A percentile compares a stretch with the other conserved stretches of the same genome.
These are phyloP conservation scores for Solenopsis invicta DNA, from an alignment of 1,140 invertebrate genomes.

Conservation along the genomic window DNA sequence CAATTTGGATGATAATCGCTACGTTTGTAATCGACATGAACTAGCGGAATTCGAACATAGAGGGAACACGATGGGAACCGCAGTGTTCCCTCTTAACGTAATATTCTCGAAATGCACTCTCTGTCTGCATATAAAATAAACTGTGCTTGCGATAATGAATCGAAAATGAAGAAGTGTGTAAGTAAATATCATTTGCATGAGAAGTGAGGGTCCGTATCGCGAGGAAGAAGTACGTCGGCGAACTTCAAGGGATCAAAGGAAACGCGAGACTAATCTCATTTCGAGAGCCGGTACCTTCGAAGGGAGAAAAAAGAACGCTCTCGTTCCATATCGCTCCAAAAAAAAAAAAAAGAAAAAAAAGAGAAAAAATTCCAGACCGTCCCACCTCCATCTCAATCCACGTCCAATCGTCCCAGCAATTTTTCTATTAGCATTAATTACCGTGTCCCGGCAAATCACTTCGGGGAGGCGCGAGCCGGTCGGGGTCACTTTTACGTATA, in stretches of 20 bases:
- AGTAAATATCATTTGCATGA: conserved; percentile 25
- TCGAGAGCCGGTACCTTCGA: background rate
- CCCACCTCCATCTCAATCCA: background rate
- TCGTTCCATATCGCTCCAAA: background rate
- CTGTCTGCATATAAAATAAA: background rate
- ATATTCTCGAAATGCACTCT: background rate
- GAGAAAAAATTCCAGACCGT: conserved; percentile 21
- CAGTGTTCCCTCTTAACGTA: background rate
- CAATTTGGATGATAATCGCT: conserved; percentile 23
- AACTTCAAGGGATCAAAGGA: conserved; percentile 5
- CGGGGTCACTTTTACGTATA: conserved; percentile 6
- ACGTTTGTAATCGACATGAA: background rate
- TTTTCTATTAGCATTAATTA: conserved; percentile 66
- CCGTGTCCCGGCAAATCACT: conserved; percentile 46
- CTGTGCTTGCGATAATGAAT: background rate
- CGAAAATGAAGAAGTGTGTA: background rate
- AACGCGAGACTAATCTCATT: conserved; percentile 16
- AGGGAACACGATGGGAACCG: background rate
- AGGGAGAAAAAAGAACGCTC: background rate
- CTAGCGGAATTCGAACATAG: background rate
- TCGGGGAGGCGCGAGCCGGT: conserved; percentile 10
- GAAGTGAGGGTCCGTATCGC: background rate
- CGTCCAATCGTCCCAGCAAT: conserved; percentile 23
- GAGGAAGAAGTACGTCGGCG: background rate
- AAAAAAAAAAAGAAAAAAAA: background rate